These are phyloP conservation scores for Mesembrinibis cayennensis DNA, from an alignment of 2,113 vertebrate species.

Conservation along the genomic window DNA sequence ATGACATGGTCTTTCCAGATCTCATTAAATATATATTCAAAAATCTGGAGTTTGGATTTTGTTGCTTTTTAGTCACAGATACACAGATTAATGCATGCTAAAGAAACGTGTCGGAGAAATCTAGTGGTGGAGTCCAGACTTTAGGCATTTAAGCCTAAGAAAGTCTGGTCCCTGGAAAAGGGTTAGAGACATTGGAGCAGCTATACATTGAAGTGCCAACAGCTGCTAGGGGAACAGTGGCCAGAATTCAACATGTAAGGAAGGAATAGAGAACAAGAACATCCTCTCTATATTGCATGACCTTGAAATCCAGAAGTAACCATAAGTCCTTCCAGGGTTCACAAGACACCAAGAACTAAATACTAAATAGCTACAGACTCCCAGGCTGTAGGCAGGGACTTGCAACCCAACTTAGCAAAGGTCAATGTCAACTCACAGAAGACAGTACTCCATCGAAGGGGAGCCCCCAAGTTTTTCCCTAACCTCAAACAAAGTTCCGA, in stretches of 20 bases:
- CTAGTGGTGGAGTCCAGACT: neutral
- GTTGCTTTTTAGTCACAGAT: neutral
- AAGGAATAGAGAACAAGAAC: neutral
- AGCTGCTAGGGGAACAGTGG: neutral
- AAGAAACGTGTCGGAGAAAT: neutral
- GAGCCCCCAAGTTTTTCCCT: neutral
- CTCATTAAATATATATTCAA: neutral
- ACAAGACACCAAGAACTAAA: neutral
- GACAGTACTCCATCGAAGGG: accelerated
- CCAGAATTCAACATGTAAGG: neutral
- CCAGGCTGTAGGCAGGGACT: neutral
- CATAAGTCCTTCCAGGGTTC: accelerated
- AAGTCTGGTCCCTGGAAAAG: neutral
- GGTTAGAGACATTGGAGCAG: neutral
- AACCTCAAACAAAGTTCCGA: neutral
- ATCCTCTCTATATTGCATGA: neutral
- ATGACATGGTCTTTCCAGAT: neutral
- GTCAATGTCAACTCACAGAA: neutral
- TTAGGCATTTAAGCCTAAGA: neutral
- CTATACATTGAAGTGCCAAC: neutral
- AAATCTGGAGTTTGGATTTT: neutral
- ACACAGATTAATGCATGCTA: neutral
- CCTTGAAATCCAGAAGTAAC: neutral
- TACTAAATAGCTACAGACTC: accelerated
- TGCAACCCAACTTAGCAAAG: neutral